Base-by-base conservation (phyloP, 2,113 vertebrate species). In the Thunnus maccoyii region DNA sequence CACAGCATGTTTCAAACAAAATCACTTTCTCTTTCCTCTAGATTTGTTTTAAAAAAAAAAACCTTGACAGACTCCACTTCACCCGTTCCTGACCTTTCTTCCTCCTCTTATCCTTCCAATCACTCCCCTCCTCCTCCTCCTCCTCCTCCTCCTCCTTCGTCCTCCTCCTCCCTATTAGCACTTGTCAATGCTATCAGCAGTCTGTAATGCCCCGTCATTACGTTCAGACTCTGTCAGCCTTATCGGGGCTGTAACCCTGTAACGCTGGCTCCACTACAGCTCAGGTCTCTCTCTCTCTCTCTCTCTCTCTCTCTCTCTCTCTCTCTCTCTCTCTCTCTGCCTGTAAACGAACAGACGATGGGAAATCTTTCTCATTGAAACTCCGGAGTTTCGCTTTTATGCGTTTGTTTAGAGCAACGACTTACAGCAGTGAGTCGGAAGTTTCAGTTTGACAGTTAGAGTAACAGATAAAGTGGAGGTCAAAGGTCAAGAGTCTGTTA, bases 131-230 rank as follows among this genome's bases (percentile, higher is more conserved):
- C 67, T 27, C 50, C 18, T 48, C 16, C 36, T 12, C 11, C 32
- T n/a, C 41, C 18, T 18, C 11, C 50, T 62, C 56, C 63, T 7
- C 71, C 51, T 20, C 44, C 22, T 72, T 55, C 69, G 27, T 48
- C 57, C 41, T 50, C 25, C 57, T 14, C 5, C 57, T 69, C 72
- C 58, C 66, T 44, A 11, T 76, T 67, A 72, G 75, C 69, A 63
- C 46, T 71, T 25, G 36, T 84, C 66, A 65, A 4, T 56, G 86
- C 76, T 89, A 87, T 89, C 85, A 82, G 75, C 51, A 47, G 76
- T 3, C 32, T 72, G 79, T 89, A 86, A 89, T 86, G 74, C 36
- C 77, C 83, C 25, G 0, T 86, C 83, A 86, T 89, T 88, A 89
- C 83, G 77, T 8, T 56, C 54, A 15, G 72, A 63, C 66, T 88